Percentiles rank a stretch among this genome's conserved stretches.
Evolutionary conservation across 2,888 invertebrate species (phyloP).

Genomic region (Drosophila atripex): DNA sequence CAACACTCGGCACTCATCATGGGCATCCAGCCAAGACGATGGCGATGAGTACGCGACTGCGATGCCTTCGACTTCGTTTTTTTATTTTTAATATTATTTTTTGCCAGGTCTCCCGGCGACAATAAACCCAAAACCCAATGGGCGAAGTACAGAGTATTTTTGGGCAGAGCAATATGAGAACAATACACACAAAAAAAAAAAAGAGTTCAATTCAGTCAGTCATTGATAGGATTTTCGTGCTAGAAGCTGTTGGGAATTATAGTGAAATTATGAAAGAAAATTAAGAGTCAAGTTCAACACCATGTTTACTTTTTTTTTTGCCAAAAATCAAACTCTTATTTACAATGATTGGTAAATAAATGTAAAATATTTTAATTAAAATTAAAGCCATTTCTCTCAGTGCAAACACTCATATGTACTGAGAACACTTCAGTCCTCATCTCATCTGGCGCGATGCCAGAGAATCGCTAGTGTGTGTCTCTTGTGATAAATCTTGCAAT

Average conservation of each 20-base stretch:
- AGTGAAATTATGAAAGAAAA: background rate
- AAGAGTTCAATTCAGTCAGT: too few relatives aligned
- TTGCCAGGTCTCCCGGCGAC: constrained; percentile 24
- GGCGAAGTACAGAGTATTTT: constrained; percentile 57
- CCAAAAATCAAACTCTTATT: background rate
- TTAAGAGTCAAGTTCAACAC: background rate
- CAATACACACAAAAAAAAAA: too few relatives aligned
- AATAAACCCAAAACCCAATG: constrained; percentile 69
- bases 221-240: too few relatives aligned
- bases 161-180: constrained; percentile 50
- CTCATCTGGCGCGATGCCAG: constrained; percentile 27
- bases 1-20: constrained; percentile 51
- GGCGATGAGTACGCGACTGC: too few relatives aligned
- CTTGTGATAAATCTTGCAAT: constrained; percentile 71
- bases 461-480: constrained; percentile 38
- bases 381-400: background rate
- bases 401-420: background rate
- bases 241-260: background rate
- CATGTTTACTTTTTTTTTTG: too few relatives aligned
- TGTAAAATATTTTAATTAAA: too few relatives aligned
- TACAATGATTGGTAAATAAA: too few relatives aligned
- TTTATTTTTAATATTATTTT: constrained; percentile 1
- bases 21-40: constrained; percentile 31
- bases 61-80: constrained; percentile 8
- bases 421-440: background rate